Conservation (phyloP, 2,113 vertebrate species). For the Perca flavescens region DNA sequence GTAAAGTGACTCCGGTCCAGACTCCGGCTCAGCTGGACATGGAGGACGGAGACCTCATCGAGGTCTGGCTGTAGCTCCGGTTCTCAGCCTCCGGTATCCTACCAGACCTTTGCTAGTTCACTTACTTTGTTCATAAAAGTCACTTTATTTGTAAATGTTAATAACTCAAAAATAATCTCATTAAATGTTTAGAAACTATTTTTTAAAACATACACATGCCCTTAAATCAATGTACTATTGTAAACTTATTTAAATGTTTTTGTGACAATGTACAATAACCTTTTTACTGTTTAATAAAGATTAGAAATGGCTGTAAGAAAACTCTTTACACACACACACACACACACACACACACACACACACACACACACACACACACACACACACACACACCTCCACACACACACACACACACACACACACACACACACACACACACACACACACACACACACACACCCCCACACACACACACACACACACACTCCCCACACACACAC, state of each 20-base stretch:
- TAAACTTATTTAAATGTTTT: neutral
- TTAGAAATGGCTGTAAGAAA: neutral
- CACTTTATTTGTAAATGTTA: constrained; percentile 14
- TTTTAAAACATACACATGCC: neutral
- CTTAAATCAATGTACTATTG: neutral
- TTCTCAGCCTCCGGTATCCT: no score
- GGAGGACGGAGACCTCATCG: constrained; percentile 86
- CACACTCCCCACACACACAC: no score
- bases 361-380: no score
- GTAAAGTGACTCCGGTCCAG: constrained; percentile 67
- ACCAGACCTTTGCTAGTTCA: no score
- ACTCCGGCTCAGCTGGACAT: constrained; percentile 84
- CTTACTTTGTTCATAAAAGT: neutral
- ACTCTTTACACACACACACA: neutral
- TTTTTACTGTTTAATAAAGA: constrained; percentile 5
- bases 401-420: no score
- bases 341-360: no score
- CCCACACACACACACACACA: no score
- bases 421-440: no score
- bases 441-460: no score
- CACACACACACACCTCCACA: no score
- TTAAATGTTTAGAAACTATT: neutral
- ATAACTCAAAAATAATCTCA: neutral
- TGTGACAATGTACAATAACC: neutral
- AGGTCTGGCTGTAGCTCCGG: constrained; percentile 71